Evolutionary conservation across 1,140 invertebrate genomes (phyloP).

Genomic region (Pissodes strobi): DNA sequence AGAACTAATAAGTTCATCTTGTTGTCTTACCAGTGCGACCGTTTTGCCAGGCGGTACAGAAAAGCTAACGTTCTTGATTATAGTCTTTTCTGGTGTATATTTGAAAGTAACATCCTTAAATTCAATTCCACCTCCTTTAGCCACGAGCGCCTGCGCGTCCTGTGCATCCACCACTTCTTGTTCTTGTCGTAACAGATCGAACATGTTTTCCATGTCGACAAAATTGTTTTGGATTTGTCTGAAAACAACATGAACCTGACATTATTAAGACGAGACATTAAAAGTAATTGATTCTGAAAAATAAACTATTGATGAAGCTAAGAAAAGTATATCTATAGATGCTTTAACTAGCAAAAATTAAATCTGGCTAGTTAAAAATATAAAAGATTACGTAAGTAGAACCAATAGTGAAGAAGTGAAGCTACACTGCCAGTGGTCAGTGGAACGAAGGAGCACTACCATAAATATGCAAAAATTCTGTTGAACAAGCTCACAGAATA

Average conservation of each 20-base stretch:
- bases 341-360: too few relatives aligned
- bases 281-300: too few relatives aligned
- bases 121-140: conserved; percentile 80
- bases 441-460: too few relatives aligned
- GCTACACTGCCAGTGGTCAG: too few relatives aligned
- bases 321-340: too few relatives aligned
- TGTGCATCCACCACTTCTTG: conserved; percentile 84
- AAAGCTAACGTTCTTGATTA: conserved; percentile 87
- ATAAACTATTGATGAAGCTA: too few relatives aligned
- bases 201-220: conserved; percentile 99
- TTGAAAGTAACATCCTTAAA: conserved; percentile 89
- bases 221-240: conserved; percentile 97
- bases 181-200: conserved; percentile 86
- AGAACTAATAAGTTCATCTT: not conserved
- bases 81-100: conserved; percentile 79
- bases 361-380: too few relatives aligned
- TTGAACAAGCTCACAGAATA: too few relatives aligned
- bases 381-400: too few relatives aligned
- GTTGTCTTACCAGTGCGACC: conserved; percentile 79
- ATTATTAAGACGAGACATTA: too few relatives aligned
- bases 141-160: conserved; percentile 72
- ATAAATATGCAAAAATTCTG: too few relatives aligned
- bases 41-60: conserved; percentile 86
- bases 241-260: conserved; percentile 43
- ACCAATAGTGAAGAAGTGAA: too few relatives aligned